Percentiles rank a stretch among this genome's conserved stretches.
Conservation (phyloP, 2,113 vertebrate genomes). For the Candoia aspera region DNA sequence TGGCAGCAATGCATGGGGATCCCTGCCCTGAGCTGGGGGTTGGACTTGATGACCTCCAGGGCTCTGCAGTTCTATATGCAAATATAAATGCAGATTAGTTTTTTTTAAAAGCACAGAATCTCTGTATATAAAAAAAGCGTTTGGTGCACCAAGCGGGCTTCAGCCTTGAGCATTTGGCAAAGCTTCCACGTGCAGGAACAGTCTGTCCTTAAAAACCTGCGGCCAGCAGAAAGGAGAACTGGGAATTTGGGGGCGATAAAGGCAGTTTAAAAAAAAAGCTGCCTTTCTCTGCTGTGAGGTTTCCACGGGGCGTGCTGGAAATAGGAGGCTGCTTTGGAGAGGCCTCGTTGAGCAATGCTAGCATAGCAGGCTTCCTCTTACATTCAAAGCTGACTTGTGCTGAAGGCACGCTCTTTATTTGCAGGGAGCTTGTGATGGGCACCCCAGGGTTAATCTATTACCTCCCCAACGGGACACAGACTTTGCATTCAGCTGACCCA, state of each 20-base stretch:
- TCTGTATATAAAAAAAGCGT: too few relatives aligned
- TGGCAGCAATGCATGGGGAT: neutral
- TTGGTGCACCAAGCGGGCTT: too few relatives aligned
- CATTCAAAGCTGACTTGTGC: too few relatives aligned
- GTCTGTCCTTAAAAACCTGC: neutral
- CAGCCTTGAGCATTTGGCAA: neutral
- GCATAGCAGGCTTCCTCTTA: neutral
- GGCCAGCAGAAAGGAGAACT: neutral
- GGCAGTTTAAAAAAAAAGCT: neutral
- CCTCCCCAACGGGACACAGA: slow-evolving; percentile 79
- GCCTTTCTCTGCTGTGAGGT: neutral
- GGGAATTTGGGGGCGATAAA: neutral
- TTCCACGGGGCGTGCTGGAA: neutral
- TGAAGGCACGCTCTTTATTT: neutral
- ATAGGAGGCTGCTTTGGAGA: neutral
- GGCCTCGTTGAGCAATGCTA: neutral
- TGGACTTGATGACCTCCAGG: neutral
- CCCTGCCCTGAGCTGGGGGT: neutral
- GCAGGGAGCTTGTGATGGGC: slow-evolving; percentile 80
- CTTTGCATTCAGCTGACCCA: slow-evolving; percentile 61
- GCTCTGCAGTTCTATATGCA: too few relatives aligned
- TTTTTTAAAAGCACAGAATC: too few relatives aligned
- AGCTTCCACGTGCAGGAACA: neutral
- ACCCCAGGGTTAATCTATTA: slow-evolving; percentile 80
- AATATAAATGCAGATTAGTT: too few relatives aligned